These are phyloP conservation scores for Acrobeloides nanus DNA, from an alignment of 2,888 invertebrate species.

Conservation along the genomic window DNA sequence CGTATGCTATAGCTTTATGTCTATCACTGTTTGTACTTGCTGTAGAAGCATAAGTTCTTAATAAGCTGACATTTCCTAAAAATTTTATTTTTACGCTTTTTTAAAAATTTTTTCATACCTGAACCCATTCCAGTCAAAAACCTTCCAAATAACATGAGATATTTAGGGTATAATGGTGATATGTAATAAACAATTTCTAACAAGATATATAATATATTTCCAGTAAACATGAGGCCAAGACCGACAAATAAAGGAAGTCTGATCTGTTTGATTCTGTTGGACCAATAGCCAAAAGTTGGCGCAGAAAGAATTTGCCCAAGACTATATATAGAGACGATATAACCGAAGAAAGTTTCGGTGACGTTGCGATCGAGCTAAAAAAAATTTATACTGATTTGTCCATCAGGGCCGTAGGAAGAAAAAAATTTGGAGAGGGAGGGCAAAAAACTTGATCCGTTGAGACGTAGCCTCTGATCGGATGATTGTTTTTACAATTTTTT, in stretches of 20 bases:
- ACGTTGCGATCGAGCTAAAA: constrained; percentile 14
- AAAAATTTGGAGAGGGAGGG: too few species aligned
- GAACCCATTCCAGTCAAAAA: constrained; percentile 20
- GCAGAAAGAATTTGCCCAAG: constrained; percentile 32
- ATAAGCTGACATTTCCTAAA: constrained; percentile 55
- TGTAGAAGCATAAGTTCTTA: constrained; percentile 54
- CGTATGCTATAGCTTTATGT: constrained; percentile 54
- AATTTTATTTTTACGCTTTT: too few species aligned
- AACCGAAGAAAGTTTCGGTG: constrained; percentile 29
- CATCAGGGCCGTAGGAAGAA: too few species aligned
- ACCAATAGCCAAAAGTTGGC: constrained; percentile 28
- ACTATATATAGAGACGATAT: constrained; percentile 28
- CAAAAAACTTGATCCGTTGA: too few species aligned
- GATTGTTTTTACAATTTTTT: too few species aligned
- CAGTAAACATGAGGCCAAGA: constrained; percentile 44
- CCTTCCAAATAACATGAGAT: constrained; percentile 12
- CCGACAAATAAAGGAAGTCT: constrained; percentile 21
- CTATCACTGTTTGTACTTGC: constrained; percentile 54
- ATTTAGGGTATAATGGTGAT: constrained; percentile 7
- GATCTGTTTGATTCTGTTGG: constrained; percentile 24
- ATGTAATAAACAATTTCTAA: constrained; percentile 11
- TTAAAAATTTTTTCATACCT: constrained; percentile 11
- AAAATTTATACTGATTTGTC: background rate
- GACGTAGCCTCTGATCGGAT: too few species aligned
- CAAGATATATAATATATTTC: constrained; percentile 15